A percentile compares a stretch with the other conserved stretches of the same genome.
phyloP scores from a whole-genome alignment of 2,888 invertebrate species.

The Conops quadrifasciatus region DNA sequence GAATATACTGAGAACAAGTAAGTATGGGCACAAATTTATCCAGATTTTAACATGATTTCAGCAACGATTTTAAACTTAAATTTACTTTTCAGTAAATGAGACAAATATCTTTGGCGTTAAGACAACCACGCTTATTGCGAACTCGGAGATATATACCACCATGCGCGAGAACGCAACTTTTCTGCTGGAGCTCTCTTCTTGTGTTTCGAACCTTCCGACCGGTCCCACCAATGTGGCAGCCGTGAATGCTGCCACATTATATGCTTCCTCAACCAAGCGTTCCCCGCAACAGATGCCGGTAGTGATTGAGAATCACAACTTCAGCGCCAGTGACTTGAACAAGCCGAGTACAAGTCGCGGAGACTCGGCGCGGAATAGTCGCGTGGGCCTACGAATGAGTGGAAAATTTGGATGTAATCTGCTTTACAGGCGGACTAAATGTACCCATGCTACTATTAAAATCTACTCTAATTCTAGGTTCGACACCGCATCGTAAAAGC shows the following conservation, averaged over 20 bases:
- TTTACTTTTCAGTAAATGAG: constrained; percentile 55
- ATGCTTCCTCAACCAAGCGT: constrained; percentile 47
- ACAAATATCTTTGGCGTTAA: constrained; percentile 65
- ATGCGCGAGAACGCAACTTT: constrained; percentile 96
- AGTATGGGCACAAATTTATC: constrained; percentile 24
- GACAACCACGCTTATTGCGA: constrained; percentile 60
- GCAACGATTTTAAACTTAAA: not conserved
- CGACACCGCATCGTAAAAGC: constrained; percentile 59
- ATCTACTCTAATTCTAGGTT: constrained; percentile 41
- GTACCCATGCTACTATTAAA: no score
- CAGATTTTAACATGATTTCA: not conserved
- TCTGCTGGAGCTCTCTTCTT: constrained; percentile 86
- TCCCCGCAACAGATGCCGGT: constrained; percentile 64
- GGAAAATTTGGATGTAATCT: constrained; percentile 47
- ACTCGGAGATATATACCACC: constrained; percentile 67
- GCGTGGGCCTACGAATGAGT: constrained; percentile 56
- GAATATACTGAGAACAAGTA: constrained; percentile 54
- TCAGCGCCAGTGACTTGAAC: constrained; percentile 56
- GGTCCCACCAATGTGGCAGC: constrained; percentile 6
- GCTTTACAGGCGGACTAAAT: not conserved
- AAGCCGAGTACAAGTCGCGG: constrained; percentile 64
- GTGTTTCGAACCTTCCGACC: constrained; percentile 59
- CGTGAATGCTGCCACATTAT: not conserved
- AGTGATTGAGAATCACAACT: constrained; percentile 62
- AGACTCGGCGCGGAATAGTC: constrained; percentile 59